phyloP scores from a whole-genome alignment of 35 echinoderm and acorn worm genomes.

The Apostichopus parvimensis region DNA sequence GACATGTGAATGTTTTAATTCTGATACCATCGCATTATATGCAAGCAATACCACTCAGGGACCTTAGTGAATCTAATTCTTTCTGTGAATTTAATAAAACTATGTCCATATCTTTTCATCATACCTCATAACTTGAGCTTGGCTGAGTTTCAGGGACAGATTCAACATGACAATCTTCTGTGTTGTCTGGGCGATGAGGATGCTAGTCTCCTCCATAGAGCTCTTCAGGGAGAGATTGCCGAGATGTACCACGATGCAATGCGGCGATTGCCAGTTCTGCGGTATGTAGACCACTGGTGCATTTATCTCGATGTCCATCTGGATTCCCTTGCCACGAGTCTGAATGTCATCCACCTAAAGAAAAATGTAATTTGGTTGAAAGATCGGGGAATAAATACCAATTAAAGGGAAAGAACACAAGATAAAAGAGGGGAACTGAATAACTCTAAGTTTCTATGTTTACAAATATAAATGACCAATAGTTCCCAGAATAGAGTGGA shows the following conservation, averaged over 20 bases:
- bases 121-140: constrained; percentile 87
- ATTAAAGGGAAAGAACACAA: neutral
- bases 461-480: too few relatives aligned
- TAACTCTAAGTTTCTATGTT: too few relatives aligned
- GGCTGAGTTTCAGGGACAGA: constrained; percentile 64
- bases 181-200: constrained; percentile 11
- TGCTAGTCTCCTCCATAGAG: constrained; percentile 60
- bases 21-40: neutral
- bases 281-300: constrained; percentile 89
- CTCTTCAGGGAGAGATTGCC: constrained; percentile 78
- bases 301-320: constrained; percentile 75
- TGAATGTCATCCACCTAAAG: constrained; percentile 88
- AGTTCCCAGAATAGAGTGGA: too few relatives aligned
- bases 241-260: constrained; percentile 81
- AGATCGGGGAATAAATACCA: neutral
- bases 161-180: constrained; percentile 52
- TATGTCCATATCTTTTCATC: neutral
- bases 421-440: too few relatives aligned
- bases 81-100: neutral
- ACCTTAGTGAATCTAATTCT: neutral
- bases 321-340: constrained; percentile 71
- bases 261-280: constrained; percentile 75
- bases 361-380: neutral
- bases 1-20: neutral
- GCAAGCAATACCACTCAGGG: neutral